Evolutionary conservation across 2,113 vertebrate genomes (phyloP).

Genomic region (Callipepla squamata): DNA sequence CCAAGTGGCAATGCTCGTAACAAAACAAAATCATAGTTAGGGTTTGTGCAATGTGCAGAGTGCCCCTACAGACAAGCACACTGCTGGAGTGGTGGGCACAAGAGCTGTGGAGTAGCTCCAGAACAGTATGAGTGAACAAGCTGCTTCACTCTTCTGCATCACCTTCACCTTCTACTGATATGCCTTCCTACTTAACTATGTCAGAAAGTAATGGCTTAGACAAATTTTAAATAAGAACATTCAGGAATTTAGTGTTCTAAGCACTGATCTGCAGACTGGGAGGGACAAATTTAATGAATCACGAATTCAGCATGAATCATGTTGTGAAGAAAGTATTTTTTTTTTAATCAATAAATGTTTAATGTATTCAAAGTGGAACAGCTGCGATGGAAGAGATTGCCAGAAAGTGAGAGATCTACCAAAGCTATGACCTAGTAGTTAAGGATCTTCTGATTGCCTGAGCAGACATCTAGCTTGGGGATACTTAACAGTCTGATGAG

Average conservation of each 20-base stretch:
- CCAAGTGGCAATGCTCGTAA: background rate
- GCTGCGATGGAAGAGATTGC: background rate
- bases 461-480: background rate
- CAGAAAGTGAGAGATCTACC: background rate
- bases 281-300: background rate
- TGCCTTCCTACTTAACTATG: background rate
- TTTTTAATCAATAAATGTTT: background rate
- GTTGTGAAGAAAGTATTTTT: background rate
- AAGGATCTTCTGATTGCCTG: background rate
- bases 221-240: background rate
- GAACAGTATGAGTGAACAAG: background rate
- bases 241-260: background rate
- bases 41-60: fast-evolving
- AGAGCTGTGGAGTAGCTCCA: background rate
- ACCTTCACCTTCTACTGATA: background rate
- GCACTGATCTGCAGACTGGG: background rate
- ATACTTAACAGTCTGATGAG: background rate
- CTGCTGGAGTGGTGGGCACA: background rate
- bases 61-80: background rate
- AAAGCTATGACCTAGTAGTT: background rate
- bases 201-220: background rate
- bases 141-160: background rate
- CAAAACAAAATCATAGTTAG: background rate
- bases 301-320: background rate
- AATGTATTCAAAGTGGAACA: background rate